Percentiles rank a stretch among this genome's conserved stretches.
phyloP scores from a whole-genome alignment of 2,113 vertebrate genomes.

The Bubo scandiacus region DNA sequence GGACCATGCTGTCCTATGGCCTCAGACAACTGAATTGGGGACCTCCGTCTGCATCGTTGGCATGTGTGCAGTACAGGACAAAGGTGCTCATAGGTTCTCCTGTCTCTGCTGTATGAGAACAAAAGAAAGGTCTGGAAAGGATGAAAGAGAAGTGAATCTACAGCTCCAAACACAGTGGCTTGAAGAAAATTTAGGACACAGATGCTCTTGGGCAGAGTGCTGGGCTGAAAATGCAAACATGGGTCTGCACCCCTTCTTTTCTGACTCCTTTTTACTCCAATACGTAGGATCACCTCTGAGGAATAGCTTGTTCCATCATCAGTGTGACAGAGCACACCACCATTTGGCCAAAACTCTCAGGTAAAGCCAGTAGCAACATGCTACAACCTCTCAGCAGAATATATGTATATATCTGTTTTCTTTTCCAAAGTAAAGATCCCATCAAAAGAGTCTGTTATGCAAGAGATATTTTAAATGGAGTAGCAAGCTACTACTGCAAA shows the following conservation, averaged over 20 bases:
- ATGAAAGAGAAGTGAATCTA: not conserved
- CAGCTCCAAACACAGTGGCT: not conserved
- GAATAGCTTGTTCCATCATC: not conserved
- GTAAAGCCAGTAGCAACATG: not conserved
- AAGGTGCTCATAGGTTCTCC: not conserved
- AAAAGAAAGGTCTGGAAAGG: not conserved
- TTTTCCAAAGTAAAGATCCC: not conserved
- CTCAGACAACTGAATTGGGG: not conserved
- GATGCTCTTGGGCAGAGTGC: not conserved
- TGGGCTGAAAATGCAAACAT: not conserved
- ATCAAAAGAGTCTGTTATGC: not conserved
- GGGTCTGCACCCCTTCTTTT: not conserved
- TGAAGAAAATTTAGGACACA: not conserved
- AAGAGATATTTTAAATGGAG: not conserved
- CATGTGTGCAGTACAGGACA: not conserved
- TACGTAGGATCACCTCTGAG: not conserved
- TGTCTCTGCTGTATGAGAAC: not conserved
- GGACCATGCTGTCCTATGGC: not conserved
- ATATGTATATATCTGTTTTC: not conserved
- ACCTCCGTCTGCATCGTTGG: not conserved
- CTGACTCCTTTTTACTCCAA: not conserved
- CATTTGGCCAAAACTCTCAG: not conserved
- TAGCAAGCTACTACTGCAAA: not conserved
- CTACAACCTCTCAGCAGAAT: not conserved
- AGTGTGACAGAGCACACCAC: not conserved